Evolutionary conservation across 2,888 invertebrate species (phyloP).

Genomic region (Caenorhabditis doughertyi): DNA sequence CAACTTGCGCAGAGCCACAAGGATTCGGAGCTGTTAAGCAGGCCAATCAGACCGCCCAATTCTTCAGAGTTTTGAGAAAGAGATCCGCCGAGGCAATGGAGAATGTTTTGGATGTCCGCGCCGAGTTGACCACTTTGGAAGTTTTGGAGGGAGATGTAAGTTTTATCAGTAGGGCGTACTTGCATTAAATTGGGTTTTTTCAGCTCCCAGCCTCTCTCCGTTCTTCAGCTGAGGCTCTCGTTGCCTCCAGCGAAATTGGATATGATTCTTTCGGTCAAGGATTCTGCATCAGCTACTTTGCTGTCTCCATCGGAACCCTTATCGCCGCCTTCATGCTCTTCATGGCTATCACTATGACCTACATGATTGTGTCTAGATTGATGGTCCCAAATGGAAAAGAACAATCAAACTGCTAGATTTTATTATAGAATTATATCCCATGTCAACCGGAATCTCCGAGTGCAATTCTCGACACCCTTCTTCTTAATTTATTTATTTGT

Average conservation of each 20-base stretch:
- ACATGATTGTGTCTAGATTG: slow-evolving; percentile 43
- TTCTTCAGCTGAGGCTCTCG: slow-evolving; percentile 42
- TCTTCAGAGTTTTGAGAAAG: slow-evolving; percentile 79
- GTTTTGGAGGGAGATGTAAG: slow-evolving; percentile 74
- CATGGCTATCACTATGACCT: slow-evolving; percentile 53
- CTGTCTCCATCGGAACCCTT: slow-evolving; percentile 28
- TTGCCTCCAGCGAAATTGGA: slow-evolving; percentile 33
- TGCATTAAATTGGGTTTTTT: no score
- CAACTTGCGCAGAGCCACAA: slow-evolving; percentile 79
- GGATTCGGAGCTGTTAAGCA: slow-evolving; percentile 80
- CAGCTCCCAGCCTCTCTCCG: slow-evolving; percentile 61
- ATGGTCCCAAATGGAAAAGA: slow-evolving; percentile 25
- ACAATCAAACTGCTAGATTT: slow-evolving; percentile 21
- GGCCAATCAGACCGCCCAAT: slow-evolving; percentile 57
- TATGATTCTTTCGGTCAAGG: slow-evolving; percentile 24
- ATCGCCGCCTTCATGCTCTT: slow-evolving; percentile 42
- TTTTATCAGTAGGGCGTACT: no score
- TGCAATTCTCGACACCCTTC: slow-evolving; percentile 40
- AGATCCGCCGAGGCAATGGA: slow-evolving; percentile 70
- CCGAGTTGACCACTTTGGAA: slow-evolving; percentile 80
- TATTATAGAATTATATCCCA: not conserved
- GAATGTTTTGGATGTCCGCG: slow-evolving; percentile 81
- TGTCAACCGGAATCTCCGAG: slow-evolving; percentile 59
- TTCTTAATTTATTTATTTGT: slow-evolving; percentile 22
- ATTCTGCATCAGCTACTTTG: slow-evolving; percentile 39